These are phyloP conservation scores for Stenchaetothrips biformis DNA, from an alignment of 2,888 invertebrate genomes.

Conservation along the genomic window DNA sequence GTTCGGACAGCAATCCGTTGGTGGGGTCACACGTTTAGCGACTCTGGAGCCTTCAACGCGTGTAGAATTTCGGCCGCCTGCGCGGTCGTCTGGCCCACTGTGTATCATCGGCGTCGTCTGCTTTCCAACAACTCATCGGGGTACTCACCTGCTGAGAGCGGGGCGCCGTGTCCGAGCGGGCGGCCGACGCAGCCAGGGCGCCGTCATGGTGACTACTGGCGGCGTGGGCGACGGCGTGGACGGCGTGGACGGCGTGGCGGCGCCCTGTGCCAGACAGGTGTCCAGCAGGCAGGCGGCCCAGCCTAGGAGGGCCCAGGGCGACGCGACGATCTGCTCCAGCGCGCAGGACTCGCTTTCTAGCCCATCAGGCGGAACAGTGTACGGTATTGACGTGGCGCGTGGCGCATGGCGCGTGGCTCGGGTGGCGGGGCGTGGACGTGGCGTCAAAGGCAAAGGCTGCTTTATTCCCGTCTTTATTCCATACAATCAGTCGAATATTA, in stretches of 20 bases:
- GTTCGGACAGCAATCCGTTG: too few relatives aligned
- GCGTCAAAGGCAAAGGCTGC: background rate
- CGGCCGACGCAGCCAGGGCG: too few relatives aligned
- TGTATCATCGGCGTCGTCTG: too few relatives aligned
- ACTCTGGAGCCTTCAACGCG: too few relatives aligned
- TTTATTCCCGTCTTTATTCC: background rate
- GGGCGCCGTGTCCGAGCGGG: too few relatives aligned
- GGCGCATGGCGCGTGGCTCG: too few relatives aligned
- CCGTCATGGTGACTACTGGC: background rate
- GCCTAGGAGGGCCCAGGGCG: too few relatives aligned
- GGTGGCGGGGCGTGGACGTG: background rate
- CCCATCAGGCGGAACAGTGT: slow-evolving; percentile 8
- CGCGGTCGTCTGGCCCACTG: too few relatives aligned
- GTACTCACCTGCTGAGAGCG: too few relatives aligned
- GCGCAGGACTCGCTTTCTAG: slow-evolving; percentile 8
- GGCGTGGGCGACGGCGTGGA: background rate
- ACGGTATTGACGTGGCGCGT: background rate
- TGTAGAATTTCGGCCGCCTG: too few relatives aligned
- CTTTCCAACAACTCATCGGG: too few relatives aligned
- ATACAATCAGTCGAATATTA: background rate
- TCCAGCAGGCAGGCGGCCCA: background rate
- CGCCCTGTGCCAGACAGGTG: background rate
- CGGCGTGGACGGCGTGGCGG: background rate
- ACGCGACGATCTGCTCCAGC: background rate
- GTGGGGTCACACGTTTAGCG: too few relatives aligned